Conservation (phyloP, 2,113 vertebrate species). For the Cichladusa arquata region DNA sequence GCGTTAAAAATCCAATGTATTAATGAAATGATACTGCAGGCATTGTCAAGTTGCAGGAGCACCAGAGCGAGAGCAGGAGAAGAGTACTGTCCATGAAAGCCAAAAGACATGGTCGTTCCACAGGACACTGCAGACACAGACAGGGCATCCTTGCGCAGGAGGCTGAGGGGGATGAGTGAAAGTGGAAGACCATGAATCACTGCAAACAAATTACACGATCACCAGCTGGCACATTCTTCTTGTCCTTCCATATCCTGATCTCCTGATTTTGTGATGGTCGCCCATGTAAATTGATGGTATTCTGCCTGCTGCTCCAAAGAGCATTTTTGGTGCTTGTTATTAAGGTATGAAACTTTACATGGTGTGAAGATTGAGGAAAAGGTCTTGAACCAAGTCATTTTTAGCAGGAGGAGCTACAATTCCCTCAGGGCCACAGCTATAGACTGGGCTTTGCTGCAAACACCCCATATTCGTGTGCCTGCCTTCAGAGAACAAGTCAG, state of each 20-base stretch:
- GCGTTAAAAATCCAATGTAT: not conserved
- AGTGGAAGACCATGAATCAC: not conserved
- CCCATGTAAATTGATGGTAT: not conserved
- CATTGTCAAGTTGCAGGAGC: not conserved
- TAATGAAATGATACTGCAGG: not conserved
- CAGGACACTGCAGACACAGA: not conserved
- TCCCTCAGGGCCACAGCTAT: not conserved
- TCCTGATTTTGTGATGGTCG: not conserved
- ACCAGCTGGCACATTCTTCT: not conserved
- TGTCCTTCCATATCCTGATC: not conserved
- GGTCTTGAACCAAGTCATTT: not conserved
- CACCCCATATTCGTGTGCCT: accelerated
- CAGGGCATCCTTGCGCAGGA: not conserved
- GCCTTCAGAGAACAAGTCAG: not conserved
- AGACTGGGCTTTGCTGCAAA: not conserved
- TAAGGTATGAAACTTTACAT: not conserved
- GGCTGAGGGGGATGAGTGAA: not conserved
- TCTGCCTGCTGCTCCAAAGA: not conserved
- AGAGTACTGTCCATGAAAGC: not conserved
- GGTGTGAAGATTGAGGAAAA: not conserved
- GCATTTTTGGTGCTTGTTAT: not conserved
- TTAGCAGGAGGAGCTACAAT: not conserved
- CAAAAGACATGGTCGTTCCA: accelerated
- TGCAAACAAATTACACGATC: not conserved
- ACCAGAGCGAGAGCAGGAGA: not conserved